Evolutionary conservation across 2,797 vertebrate species (phyloP), one percentile per base, ranked within the genome.

Genomic region (Gallirallus australis): DNA sequence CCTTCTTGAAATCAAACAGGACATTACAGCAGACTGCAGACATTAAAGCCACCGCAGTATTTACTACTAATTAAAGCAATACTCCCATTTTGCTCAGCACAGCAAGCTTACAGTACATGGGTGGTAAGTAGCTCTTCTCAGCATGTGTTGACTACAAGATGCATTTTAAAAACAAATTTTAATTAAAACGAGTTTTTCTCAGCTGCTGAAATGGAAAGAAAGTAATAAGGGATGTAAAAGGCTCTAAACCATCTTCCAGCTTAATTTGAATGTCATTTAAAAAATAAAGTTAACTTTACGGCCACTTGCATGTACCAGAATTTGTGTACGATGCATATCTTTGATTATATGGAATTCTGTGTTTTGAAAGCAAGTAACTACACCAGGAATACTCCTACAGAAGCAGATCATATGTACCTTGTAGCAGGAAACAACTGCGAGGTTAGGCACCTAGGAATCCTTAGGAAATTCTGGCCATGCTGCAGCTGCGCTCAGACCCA

Each of bases 91-190:
- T 79, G 39, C 70, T 93, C 83, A 73, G 64, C 60, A 52, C 65
- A 76, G 82, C 23, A 66, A 82, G 81, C 63, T 50, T 27, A 48
- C 20, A 33, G 63, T 52, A 59, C 75, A 77, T 48, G 70, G 82
- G 78, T 63, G 66, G 86, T 84, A 96, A 94, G 83, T 73, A 56
- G 75, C 53, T 92, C 81, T 76, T 83, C 89, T 86, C 91, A 95
- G 94, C 84, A 37, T 78, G 82, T 21, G 30, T 7, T 95, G 76
- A 81, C 80, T 78, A 48, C 54, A 83, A 88, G 24, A 89, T 6
- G 76, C 63, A 94, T 93, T 94, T 94, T 86, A 65, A 92, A 96
- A 95, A 17, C 59, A 86, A 48, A 63, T 42, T 78, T 93, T 97
- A 96, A 96, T 96, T 96, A 95, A 78, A 81, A 79, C 33, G 47